Percentiles rank a stretch among this genome's conserved stretches.
Evolutionary conservation across 2,113 vertebrate genomes (phyloP).

Genomic region (Pelecanus crispus): DNA sequence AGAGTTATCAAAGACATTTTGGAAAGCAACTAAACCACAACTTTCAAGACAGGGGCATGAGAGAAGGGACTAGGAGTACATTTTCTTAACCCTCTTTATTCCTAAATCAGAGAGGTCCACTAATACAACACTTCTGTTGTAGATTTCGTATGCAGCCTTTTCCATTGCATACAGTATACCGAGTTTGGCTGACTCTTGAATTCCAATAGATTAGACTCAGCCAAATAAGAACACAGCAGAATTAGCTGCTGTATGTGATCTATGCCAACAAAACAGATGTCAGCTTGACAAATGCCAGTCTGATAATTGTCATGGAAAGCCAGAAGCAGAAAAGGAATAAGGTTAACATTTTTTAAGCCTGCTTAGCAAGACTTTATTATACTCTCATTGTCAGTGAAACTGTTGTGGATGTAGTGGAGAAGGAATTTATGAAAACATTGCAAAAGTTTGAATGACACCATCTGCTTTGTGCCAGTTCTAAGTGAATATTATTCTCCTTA

Average conservation of each 20-base stretch:
- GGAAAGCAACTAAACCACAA: not conserved
- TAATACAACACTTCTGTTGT: not conserved
- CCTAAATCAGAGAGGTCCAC: not conserved
- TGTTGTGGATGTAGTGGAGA: not conserved
- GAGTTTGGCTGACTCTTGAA: not conserved
- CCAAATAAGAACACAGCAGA: not conserved
- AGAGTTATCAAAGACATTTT: not conserved
- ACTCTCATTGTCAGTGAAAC: not conserved
- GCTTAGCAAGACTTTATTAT: not conserved
- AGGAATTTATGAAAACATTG: not conserved
- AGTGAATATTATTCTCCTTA: not conserved
- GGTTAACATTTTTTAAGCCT: not conserved
- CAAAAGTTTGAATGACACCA: not conserved
- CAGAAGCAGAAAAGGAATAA: not conserved
- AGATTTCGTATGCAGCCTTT: not conserved
- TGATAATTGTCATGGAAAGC: not conserved
- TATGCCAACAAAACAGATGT: not conserved
- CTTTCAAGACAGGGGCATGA: not conserved
- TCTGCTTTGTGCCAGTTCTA: not conserved
- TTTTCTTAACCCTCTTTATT: not conserved
- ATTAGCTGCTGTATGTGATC: not conserved
- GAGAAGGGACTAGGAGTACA: not conserved
- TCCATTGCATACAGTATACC: not conserved
- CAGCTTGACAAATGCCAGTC: not conserved
- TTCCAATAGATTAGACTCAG: not conserved